These are phyloP conservation scores for Acestrorhynchus altus DNA, from an alignment of 2,797 vertebrate genomes.

Conservation along the genomic window DNA sequence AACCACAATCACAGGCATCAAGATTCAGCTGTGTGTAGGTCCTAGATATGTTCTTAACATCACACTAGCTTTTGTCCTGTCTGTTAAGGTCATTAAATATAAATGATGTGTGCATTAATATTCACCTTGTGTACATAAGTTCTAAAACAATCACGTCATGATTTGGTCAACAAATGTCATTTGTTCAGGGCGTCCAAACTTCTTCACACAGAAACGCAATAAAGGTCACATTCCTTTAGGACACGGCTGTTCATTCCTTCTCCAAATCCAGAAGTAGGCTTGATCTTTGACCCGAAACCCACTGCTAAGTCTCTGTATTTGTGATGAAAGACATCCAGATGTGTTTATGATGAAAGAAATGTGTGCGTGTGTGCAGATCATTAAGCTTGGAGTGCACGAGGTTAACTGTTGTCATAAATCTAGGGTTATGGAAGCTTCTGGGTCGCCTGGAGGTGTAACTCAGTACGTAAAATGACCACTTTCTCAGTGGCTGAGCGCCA, in stretches of 20 bases:
- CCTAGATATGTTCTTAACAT: no score
- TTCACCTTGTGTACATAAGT: no score
- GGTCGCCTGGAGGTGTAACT: not conserved
- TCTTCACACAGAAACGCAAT: not conserved
- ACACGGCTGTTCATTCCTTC: not conserved
- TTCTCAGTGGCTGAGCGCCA: not conserved
- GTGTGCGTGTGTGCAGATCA: not conserved
- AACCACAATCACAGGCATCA: no score
- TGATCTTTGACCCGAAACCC: not conserved
- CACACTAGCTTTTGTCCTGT: no score
- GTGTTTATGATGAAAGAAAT: not conserved
- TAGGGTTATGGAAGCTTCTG: not conserved
- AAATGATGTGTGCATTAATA: no score
- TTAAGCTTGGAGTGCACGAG: not conserved
- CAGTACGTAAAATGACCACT: not conserved
- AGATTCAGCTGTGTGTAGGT: no score
- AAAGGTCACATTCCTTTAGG: not conserved
- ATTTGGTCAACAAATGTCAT: no score
- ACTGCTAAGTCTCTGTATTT: not conserved
- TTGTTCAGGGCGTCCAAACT: no score
- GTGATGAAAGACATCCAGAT: not conserved
- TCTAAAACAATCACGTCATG: no score
- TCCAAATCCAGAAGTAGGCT: not conserved
- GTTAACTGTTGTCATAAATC: not conserved
- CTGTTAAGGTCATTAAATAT: no score